Evolutionary conservation across 2,888 invertebrate species (phyloP), one percentile per base, ranked within the genome.

Genomic region (Physocephala rufipes): DNA sequence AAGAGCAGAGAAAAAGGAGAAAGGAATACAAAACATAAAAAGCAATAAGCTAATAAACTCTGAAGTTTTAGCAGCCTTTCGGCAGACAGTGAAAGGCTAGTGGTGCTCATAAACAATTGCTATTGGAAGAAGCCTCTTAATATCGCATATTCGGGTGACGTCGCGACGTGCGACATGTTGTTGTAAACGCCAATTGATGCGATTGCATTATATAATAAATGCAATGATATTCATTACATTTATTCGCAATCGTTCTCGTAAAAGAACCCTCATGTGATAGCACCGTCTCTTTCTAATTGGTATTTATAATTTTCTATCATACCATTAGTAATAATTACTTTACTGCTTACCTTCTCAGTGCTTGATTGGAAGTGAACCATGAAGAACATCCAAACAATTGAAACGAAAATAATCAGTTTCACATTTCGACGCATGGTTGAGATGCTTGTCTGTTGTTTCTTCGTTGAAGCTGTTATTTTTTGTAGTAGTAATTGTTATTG

Each of bases 341-440:
- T 59, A 45, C 9, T 26, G 51, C 86, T 82, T 75, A 85, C 85
- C 85, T 85, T 85, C 78, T 83, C 83, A 71, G 83, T 85, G 78
- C 81, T 86, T 76, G 86, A 81, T 77, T 85, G 85, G 74, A 85
- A 84, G 78, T 84, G 86, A 74, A 85, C 84, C 85, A 85, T 84
- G 76, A 84, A 83, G 75, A 85, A 85, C 86, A 85, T 86, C 85
- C 85, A 85, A 72, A 86, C 83, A 78, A 85, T 80, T 80, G 82
- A 82, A 49, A 85, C 85, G 78, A 86, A 85, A 47, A 83, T 84
- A 77, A 86, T 82, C 76, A 85, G 76, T 79, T 85, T 85, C 73
- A 85, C 83, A 77, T 85, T 85, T 75, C 85, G 84, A 68, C 85
- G 84, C 85, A 85, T 86, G 76, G 47, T 68, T 68, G 61, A 47